These are phyloP conservation scores for Lepus oiostolus DNA, from an alignment of 2,797 vertebrate genomes.

Conservation along the genomic window DNA sequence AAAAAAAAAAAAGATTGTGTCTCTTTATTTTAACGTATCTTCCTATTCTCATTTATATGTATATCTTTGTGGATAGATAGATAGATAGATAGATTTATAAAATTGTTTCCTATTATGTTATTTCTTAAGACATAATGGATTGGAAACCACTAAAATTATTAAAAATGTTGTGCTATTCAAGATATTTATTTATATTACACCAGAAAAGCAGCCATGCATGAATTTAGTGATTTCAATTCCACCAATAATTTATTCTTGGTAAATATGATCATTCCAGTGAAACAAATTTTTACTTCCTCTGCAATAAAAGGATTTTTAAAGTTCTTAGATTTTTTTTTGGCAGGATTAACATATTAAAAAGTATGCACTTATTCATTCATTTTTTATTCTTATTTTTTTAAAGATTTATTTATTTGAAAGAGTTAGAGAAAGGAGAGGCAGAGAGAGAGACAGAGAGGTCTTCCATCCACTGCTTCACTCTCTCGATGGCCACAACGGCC, in stretches of 20 bases:
- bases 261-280: constrained; percentile 37
- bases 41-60: not conserved
- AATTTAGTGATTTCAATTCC: constrained; percentile 63
- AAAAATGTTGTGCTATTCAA: not conserved
- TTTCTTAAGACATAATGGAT: constrained; percentile 22
- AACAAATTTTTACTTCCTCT: not conserved
- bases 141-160: constrained; percentile 5
- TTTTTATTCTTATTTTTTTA: too few species aligned
- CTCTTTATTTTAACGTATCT: not conserved
- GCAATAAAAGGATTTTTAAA: not conserved
- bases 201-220: constrained; percentile 41
- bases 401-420: too few species aligned
- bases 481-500: too few species aligned
- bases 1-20: not conserved
- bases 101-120: constrained; percentile 1
- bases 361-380: too few species aligned
- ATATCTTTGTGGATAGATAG: not conserved
- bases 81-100: not conserved
- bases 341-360: constrained; percentile 64
- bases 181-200: constrained; percentile 20
- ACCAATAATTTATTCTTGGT: constrained; percentile 56
- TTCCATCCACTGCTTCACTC: too few species aligned
- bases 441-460: too few species aligned
- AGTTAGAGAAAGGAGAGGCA: too few species aligned
- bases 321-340: not conserved